Evolutionary conservation across 2,113 vertebrate species (phyloP), one percentile per base, ranked within the genome.

Genomic region (Corvus hawaiiensis): DNA sequence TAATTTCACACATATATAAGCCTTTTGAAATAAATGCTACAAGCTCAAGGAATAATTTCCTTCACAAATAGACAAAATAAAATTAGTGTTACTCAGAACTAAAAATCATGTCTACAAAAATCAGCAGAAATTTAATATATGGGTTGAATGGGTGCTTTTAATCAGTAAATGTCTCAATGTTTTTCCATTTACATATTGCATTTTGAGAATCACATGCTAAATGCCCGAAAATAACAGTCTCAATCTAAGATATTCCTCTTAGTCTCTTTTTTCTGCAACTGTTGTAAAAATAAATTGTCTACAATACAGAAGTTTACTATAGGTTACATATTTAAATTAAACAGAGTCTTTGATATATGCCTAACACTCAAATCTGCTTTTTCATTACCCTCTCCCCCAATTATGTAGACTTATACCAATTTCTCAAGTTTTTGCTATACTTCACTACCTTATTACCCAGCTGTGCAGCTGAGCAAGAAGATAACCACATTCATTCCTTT

Each of bases 401-500:
- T 99, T 98, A 98, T 95, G 98, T 89, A 98, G 95, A 96, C 68
- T 85, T 94, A 95, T 66, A 96, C 95, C 96, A 93, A 98, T 98
- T 97, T 96, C 98, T 98, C 97, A 98, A 98, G 98, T 98, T 98
- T 97, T 98, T 97, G 96, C 96, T 95, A 94, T 96, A 96, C 97
- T 98, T 98, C 97, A 96, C 58, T 78, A 97, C 97, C 97, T 97
- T 98, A 98, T 98, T 98, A 98, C 90, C 96, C 96, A 90, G 97
- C 97, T 94, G 98, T 96, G 98, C 97, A 98, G 98, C 98, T 98
- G 98, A 98, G 97, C 96, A 97, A 94, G 97, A 94, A 99, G 99
- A 99, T 99, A 99, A 99, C 98, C 97, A 98, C 98, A 96, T 98
- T 98, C 97, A 98, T 98, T 98, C 97, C 97, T 94, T 98, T 99